Percentiles rank a stretch among this genome's conserved stretches.
Evolutionary conservation across 2,113 vertebrate genomes (phyloP).

Genomic region (Mormoops blainvillei): DNA sequence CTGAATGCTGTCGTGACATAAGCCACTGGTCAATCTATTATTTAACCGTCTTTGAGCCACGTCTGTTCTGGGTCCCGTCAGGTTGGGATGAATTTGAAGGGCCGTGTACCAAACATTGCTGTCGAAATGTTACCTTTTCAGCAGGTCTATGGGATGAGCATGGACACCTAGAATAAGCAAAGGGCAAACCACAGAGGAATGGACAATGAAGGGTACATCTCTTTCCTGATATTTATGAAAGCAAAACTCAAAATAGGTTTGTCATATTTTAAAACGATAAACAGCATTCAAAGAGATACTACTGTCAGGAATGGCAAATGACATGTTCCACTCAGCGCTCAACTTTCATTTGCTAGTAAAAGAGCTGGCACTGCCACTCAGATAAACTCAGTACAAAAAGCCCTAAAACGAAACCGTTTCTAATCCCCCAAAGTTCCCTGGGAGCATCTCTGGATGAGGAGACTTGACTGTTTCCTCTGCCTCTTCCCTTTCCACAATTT

Average conservation of each 20-base stretch:
- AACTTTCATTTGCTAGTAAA: background rate
- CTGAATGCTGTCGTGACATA: background rate
- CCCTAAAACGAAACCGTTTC: background rate
- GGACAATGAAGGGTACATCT: background rate
- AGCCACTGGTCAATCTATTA: background rate
- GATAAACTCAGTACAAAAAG: background rate
- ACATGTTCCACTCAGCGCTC: background rate
- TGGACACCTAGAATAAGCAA: background rate
- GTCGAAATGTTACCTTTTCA: background rate
- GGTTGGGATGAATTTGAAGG: background rate
- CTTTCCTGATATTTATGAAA: background rate
- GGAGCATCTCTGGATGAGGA: background rate
- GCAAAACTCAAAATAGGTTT: background rate
- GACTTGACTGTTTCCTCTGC: background rate
- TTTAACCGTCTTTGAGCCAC: background rate
- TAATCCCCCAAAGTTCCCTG: slow-evolving; percentile 12
- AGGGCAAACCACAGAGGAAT: background rate
- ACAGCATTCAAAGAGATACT: background rate
- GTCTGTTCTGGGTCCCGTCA: background rate
- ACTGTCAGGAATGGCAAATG: background rate
- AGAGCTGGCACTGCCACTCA: background rate
- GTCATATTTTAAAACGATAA: background rate
- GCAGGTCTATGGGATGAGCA: background rate
- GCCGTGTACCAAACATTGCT: background rate
- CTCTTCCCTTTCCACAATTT: background rate